A percentile compares a stretch with the other conserved stretches of the same genome.
Evolutionary conservation across 2,113 vertebrate genomes (phyloP).

Genomic region (Melierax canorus): DNA sequence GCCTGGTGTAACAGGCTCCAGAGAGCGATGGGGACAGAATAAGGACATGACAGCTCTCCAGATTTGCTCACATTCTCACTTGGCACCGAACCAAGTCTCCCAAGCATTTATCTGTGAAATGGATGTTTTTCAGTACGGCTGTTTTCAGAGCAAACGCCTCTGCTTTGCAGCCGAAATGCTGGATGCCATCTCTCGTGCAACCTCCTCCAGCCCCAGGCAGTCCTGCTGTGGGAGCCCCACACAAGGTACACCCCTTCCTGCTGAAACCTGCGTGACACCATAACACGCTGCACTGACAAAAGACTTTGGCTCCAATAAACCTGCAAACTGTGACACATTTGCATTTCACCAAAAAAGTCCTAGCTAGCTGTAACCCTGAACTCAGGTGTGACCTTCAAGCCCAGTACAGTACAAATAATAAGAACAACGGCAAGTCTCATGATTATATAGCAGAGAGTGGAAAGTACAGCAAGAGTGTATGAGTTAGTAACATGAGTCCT

Average conservation of each 20-base stretch:
- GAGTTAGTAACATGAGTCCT: background rate
- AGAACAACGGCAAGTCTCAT: background rate
- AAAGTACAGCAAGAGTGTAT: background rate
- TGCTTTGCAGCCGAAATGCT: background rate
- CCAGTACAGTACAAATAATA: background rate
- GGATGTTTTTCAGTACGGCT: fast-evolving
- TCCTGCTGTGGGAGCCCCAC: background rate
- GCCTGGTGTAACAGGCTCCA: background rate
- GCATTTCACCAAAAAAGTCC: background rate
- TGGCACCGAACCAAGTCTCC: background rate
- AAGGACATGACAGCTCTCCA: background rate
- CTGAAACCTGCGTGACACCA: background rate
- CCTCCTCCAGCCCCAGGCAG: background rate
- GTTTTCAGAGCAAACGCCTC: background rate
- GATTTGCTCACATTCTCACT: background rate
- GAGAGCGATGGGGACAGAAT: background rate
- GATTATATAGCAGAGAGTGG: background rate
- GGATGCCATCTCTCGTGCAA: background rate
- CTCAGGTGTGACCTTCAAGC: background rate
- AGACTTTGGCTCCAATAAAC: background rate
- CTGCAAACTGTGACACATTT: background rate
- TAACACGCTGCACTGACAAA: background rate
- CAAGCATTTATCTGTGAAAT: background rate
- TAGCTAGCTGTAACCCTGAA: background rate
- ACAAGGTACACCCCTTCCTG: background rate